phyloP scores from a whole-genome alignment of 2,888 invertebrate species.

The Cantharis flavilabris region DNA sequence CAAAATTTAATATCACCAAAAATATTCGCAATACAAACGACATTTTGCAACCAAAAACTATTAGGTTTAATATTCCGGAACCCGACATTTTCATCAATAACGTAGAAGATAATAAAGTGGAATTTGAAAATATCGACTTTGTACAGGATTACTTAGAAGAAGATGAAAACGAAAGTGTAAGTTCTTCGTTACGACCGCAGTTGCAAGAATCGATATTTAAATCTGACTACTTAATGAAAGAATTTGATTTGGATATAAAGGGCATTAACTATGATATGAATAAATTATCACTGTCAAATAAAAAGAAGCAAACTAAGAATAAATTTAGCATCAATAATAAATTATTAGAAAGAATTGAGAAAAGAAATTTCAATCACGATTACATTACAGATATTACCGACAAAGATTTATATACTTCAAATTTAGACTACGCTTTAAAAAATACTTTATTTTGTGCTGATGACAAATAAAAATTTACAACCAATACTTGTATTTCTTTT shows the following conservation, averaged over 20 bases:
- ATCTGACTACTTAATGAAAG: slow-evolving; percentile 44
- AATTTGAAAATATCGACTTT: neutral
- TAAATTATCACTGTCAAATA: neutral
- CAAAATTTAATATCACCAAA: neutral
- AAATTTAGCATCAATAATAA: neutral
- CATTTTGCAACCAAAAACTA: neutral
- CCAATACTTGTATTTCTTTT: neutral
- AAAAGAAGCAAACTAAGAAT: neutral
- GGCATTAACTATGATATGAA: slow-evolving; percentile 19
- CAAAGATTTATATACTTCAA: neutral
- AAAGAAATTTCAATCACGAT: neutral
- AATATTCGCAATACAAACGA: neutral
- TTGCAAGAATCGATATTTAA: slow-evolving; percentile 37
- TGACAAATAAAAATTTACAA: neutral
- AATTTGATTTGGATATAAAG: slow-evolving; percentile 36
- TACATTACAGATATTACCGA: neutral
- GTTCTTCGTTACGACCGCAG: neutral
- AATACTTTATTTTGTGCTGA: slow-evolving; percentile 5
- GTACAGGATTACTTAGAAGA: neutral
- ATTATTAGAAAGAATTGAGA: neutral
- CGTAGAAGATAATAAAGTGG: neutral
- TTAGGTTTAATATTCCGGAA: neutral
- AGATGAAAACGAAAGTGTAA: neutral
- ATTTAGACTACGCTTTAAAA: slow-evolving; percentile 1
- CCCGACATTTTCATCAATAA: neutral